A percentile compares a stretch with the other conserved stretches of the same genome.
These are phyloP conservation scores for Porites australiensis DNA, from an alignment of 64 coral and sea anemone species.

Conservation along the genomic window DNA sequence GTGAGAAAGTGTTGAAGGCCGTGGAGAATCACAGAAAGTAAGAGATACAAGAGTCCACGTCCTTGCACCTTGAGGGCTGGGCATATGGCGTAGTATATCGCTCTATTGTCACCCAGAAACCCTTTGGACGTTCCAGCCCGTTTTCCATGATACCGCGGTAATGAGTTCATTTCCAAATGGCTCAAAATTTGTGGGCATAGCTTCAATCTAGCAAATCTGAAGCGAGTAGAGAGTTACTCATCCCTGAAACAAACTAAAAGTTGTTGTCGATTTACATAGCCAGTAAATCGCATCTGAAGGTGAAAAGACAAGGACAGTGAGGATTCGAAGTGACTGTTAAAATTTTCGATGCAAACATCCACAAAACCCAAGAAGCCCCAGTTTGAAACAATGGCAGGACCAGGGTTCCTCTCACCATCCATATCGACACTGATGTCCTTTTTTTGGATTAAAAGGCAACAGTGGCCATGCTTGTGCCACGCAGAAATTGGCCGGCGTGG, in stretches of 20 bases:
- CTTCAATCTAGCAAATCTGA: background rate
- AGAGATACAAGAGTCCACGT: background rate
- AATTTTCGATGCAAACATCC: background rate
- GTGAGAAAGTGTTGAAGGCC: background rate
- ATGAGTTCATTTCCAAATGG: slow-evolving; percentile 8
- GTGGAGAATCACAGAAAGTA: background rate
- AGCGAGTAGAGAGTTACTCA: background rate
- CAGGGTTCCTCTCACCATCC: slow-evolving; percentile 55
- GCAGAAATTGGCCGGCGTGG: background rate
- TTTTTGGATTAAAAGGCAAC: slow-evolving; percentile 15
- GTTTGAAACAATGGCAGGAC: slow-evolving; percentile 19
- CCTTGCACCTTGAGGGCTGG: background rate
- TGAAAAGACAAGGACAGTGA: background rate
- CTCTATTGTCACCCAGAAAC: background rate
- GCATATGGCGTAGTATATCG: background rate
- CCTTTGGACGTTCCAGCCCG: background rate
- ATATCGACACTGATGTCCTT: slow-evolving; percentile 55
- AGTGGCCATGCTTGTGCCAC: slow-evolving; percentile 48
- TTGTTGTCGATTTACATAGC: background rate
- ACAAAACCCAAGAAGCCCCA: background rate
- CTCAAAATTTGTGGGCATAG: background rate
- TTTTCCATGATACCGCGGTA: background rate
- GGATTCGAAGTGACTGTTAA: slow-evolving; percentile 12
- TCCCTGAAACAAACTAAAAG: background rate
- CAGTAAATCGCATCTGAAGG: background rate